These are phyloP conservation scores for Trissolcus basalis DNA, from an alignment of 1,140 invertebrate species.

Conservation along the genomic window DNA sequence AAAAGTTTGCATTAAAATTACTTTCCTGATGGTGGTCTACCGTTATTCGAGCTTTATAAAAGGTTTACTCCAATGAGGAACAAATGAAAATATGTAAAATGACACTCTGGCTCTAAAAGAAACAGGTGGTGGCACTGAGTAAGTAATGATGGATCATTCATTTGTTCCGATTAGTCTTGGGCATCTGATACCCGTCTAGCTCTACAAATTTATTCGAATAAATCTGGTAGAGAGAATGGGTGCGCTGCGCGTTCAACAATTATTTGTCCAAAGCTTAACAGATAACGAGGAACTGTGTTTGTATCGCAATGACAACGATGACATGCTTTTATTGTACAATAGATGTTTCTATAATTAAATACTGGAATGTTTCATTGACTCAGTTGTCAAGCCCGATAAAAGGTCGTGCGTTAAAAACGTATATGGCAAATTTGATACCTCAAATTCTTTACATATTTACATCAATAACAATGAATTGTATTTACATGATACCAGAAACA, in stretches of 20 bases:
- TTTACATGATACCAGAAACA: constrained; percentile 31
- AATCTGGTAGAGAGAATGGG: constrained; percentile 71
- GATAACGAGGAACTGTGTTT: constrained; percentile 39
- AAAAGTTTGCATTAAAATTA: too few species aligned
- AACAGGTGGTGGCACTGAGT: constrained; percentile 26
- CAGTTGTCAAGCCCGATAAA: neutral
- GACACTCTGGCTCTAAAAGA: too few species aligned
- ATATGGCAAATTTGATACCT: constrained; percentile 23
- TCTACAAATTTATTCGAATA: constrained; percentile 71
- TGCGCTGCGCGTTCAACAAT: constrained; percentile 23
- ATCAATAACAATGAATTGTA: constrained; percentile 29
- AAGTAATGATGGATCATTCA: neutral
- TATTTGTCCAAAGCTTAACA: constrained; percentile 13
- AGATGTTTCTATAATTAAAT: constrained; percentile 45
- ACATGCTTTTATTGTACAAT: constrained; percentile 29
- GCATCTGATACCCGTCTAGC: constrained; percentile 66
- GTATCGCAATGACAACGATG: constrained; percentile 22
- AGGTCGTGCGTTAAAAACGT: neutral
- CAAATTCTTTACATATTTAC: constrained; percentile 46
- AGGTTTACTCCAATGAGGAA: too few species aligned
- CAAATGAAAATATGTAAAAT: too few species aligned
- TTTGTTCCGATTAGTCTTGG: constrained; percentile 3
- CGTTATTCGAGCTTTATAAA: neutral
- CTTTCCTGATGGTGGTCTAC: too few species aligned
- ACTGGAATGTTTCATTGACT: constrained; percentile 17